phyloP scores from a whole-genome alignment of 2,113 vertebrate species.

The Paramormyrops kingsleyae region DNA sequence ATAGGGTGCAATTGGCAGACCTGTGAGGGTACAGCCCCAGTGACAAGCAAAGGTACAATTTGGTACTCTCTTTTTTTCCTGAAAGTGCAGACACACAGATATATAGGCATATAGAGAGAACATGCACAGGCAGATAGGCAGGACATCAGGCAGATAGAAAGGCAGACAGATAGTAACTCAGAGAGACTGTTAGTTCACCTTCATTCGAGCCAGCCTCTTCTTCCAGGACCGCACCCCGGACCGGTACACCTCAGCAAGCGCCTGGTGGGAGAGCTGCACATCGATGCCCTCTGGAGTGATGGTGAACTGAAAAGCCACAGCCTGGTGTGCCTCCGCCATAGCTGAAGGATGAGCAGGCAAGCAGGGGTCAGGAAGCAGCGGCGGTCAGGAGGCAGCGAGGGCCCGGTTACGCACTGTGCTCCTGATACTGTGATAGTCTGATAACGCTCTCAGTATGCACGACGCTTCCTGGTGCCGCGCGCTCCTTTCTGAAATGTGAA shows the following conservation, averaged over 20 bases:
- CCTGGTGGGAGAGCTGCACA: constrained; percentile 65
- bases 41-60: no score
- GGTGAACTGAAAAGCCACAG: constrained; percentile 75
- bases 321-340: constrained; percentile 86
- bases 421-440: no score
- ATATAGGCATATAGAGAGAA: background rate
- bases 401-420: background rate
- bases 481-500: background rate
- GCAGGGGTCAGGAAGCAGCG: background rate
- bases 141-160: background rate
- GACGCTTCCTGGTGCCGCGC: background rate
- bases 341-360: constrained; percentile 26
- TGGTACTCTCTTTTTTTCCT: no score
- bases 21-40: background rate
- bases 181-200: constrained; percentile 48
- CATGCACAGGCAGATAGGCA: background rate
- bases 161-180: background rate
- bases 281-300: constrained; percentile 69
- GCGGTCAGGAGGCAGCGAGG: background rate
- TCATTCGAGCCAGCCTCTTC: constrained; percentile 68
- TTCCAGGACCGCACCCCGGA: constrained; percentile 79
- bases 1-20: background rate
- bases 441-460: background rate
- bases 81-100: background rate
- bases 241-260: constrained; percentile 71